A percentile compares a stretch with the other conserved stretches of the same genome.
Conservation (phyloP, 2,113 vertebrate species). For the Morone saxatilis region DNA sequence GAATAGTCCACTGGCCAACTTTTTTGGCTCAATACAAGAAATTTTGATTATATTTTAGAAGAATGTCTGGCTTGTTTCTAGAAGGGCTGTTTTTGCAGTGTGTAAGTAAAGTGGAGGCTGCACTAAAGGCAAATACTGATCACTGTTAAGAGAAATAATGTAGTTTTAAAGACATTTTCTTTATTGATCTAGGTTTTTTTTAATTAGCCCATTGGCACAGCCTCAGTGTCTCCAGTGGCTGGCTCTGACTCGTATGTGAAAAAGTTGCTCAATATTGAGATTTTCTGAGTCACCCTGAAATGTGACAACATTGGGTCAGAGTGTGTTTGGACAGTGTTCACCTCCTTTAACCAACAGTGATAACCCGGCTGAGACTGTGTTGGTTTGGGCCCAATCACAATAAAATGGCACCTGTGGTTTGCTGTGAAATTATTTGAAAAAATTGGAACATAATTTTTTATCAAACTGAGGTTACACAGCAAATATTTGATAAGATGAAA, state of each 20-base stretch:
- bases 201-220: background rate
- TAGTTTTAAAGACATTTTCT: background rate
- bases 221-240: background rate
- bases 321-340: conserved; percentile 17
- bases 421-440: background rate
- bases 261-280: conserved; percentile 30
- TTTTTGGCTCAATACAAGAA: too few relatives aligned
- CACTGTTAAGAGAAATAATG: background rate
- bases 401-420: conserved; percentile 12
- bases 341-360: conserved; percentile 60
- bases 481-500: conserved; percentile 28
- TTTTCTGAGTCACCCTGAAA: conserved; percentile 36
- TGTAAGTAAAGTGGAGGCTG: background rate
- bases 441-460: conserved; percentile 9
- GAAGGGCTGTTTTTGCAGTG: too few relatives aligned
- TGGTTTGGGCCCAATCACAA: conserved; percentile 22
- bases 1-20: too few relatives aligned
- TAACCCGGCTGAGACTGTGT: conserved; percentile 9
- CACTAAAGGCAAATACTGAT: background rate
- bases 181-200: background rate
- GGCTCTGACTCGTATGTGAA: background rate
- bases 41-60: too few relatives aligned
- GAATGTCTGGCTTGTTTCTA: too few relatives aligned
- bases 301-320: background rate
- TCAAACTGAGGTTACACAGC: background rate